Base-by-base conservation (phyloP, 37 sponge, comb jelly and placozoan species). In the Halichondria panicea region DNA sequence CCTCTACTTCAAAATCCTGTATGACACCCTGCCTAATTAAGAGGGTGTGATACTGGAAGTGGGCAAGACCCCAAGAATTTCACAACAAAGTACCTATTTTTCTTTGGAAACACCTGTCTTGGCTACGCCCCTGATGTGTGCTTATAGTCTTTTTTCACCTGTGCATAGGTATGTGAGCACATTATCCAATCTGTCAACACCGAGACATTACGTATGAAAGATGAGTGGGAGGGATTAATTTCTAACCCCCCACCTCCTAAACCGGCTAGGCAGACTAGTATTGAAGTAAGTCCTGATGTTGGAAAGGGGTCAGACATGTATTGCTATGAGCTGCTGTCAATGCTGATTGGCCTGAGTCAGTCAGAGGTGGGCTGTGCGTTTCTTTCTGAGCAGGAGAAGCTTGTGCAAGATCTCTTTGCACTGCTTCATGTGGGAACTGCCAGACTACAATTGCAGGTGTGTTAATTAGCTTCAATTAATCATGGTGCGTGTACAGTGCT, bases 291-390 rank as follows among this genome's bases (percentile, higher is more conserved):
- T 19, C 4, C 38, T 0, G 65, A 39, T 48, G 38, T 39, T 13
- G 34, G 52, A 34, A 32, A 53, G 45, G 63, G 39, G 6, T 73
- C 94, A 12, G 94, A 94, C 65, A 86, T 87, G 28, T 94, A 94
- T 80, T 94, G 93, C 76, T 86, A 57, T 43, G 96, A 95, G 82
- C 90, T 95, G 15, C 87, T 95, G 55, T 86, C 96, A 22, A 97
- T 97, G 94, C 31, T 94, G 56, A 80, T 87, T 55, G 91, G 95
- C 9, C 82, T 97, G 78, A 82, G 95, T 38, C 92, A 90, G 56
- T 86, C 84, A 21, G 90, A 87, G 19, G 66, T 81, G 21, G 99
- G 95, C 11, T 85, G 93, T 48, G 63, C 34, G 43, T 92, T 89
- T 78, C 79, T 97, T 1, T 84, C 93, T 0, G 74, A 89, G 48